phyloP scores from a whole-genome alignment of 2,797 vertebrate species.

The Oreonectes daqikongensis region DNA sequence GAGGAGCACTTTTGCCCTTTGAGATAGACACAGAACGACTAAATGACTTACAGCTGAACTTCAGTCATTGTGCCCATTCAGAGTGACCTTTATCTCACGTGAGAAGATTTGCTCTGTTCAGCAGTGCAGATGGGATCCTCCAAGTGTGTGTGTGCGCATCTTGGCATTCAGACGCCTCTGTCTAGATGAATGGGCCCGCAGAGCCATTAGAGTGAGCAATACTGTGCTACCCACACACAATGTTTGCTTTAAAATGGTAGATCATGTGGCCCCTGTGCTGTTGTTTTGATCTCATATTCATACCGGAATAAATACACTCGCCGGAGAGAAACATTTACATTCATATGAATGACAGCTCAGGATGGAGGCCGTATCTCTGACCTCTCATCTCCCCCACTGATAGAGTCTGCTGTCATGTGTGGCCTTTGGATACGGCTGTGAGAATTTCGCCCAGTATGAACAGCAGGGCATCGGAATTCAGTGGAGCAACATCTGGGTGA shows the following conservation, averaged over 20 bases:
- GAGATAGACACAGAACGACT: conserved; percentile 56
- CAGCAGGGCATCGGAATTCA: conserved; percentile 94
- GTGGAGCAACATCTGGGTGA: conserved; percentile 87
- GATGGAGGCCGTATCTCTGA: conserved; percentile 36
- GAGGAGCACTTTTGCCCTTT: conserved; percentile 50
- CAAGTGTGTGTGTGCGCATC: conserved; percentile 28
- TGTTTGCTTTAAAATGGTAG: conserved; percentile 20
- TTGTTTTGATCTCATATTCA: conserved; percentile 68
- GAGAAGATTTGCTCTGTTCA: conserved; percentile 36
- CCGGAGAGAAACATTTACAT: conserved; percentile 62
- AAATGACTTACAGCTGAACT: conserved; percentile 71
- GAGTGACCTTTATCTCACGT: conserved; percentile 70
- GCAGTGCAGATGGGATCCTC: conserved; percentile 4
- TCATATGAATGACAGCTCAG: conserved; percentile 53
- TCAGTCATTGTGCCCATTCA: conserved; percentile 71
- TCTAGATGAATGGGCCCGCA: conserved; percentile 36
- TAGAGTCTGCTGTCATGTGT: conserved; percentile 95
- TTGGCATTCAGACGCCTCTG: conserved; percentile 19
- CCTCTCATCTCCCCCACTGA: background rate
- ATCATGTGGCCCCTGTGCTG: conserved; percentile 13
- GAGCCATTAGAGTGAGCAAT: conserved; percentile 23
- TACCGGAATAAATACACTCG: conserved; percentile 50
- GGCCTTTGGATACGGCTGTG: conserved; percentile 94
- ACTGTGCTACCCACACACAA: background rate
- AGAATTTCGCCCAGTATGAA: conserved; percentile 90